Evolutionary conservation across 2,888 invertebrate genomes (phyloP).

Genomic region (Drosophila barbarae): DNA sequence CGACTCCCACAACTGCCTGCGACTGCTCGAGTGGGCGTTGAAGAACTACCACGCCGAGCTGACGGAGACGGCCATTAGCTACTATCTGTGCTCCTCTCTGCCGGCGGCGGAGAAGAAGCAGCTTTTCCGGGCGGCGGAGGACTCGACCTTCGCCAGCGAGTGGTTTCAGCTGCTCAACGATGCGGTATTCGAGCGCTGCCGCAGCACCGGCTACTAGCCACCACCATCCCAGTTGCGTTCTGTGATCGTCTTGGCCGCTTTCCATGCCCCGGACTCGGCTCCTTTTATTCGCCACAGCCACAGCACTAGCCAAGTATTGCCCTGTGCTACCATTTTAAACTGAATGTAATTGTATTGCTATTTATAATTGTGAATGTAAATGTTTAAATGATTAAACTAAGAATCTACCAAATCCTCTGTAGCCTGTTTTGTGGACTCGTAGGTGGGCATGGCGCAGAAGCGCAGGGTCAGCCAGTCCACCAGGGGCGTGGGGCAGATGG

Average conservation of each 20-base stretch:
- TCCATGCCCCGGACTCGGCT: slow-evolving; percentile 43
- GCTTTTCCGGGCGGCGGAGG: slow-evolving; percentile 77
- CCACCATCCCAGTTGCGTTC: slow-evolving; percentile 28
- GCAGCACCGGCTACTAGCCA: slow-evolving; percentile 61
- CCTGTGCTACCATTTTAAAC: slow-evolving; percentile 24
- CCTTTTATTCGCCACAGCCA: slow-evolving; percentile 28
- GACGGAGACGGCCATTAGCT: slow-evolving; percentile 78
- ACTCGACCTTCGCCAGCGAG: slow-evolving; percentile 76
- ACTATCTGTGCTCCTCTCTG: slow-evolving; percentile 76
- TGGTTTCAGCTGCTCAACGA: slow-evolving; percentile 80
- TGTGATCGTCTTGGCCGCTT: slow-evolving; percentile 35
- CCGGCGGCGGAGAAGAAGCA: slow-evolving; percentile 71
- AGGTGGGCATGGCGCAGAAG: slow-evolving; percentile 84
- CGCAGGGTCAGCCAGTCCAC: slow-evolving; percentile 83
- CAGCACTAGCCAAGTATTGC: slow-evolving; percentile 46
- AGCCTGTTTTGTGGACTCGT: slow-evolving; percentile 31
- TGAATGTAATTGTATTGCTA: slow-evolving; percentile 21
- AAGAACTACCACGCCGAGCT: slow-evolving; percentile 78
- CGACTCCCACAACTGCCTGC: slow-evolving; percentile 74
- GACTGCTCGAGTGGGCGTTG: slow-evolving; percentile 78
- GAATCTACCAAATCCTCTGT: slow-evolving; percentile 19
- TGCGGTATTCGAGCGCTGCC: slow-evolving; percentile 76
- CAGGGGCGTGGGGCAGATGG: slow-evolving; percentile 82
- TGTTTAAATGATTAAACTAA: slow-evolving; percentile 21
- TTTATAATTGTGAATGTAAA: slow-evolving; percentile 2